A percentile compares a stretch with the other conserved stretches of the same genome.
phyloP scores from a whole-genome alignment of 2,797 vertebrate species.

The Gouania willdenowi region DNA sequence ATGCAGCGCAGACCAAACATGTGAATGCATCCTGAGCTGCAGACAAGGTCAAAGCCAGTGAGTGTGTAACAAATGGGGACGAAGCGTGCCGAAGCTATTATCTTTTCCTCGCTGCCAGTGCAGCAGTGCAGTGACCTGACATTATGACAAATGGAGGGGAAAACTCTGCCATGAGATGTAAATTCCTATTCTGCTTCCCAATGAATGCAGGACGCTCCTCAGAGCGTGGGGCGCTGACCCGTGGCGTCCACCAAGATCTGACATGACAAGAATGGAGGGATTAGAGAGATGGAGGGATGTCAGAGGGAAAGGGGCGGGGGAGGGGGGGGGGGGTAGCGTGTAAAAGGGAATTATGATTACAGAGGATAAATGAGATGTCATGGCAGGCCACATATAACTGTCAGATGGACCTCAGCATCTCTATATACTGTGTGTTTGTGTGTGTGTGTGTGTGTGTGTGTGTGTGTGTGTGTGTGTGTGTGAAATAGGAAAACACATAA shows the following conservation, averaged over 20 bases:
- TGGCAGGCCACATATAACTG: constrained; percentile 79
- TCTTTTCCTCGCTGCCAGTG: constrained; percentile 79
- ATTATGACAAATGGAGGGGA: constrained; percentile 95
- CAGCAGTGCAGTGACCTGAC: constrained; percentile 88
- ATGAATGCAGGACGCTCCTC: constrained; percentile 82
- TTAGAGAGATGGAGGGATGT: constrained; percentile 78
- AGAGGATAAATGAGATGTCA: constrained; percentile 85
- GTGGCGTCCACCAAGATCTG: constrained; percentile 83
- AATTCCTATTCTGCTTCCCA: constrained; percentile 82
- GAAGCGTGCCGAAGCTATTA: constrained; percentile 79
- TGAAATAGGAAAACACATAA: too few relatives aligned
- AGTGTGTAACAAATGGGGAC: constrained; percentile 87
- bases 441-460: background rate
- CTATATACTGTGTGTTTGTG: background rate
- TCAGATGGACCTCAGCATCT: constrained; percentile 72
- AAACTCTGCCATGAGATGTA: constrained; percentile 87
- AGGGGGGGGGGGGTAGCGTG: constrained; percentile 77
- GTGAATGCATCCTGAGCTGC: constrained; percentile 72
- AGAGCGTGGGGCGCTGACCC: constrained; percentile 84
- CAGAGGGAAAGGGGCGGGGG: constrained; percentile 12
- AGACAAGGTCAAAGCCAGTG: constrained; percentile 88
- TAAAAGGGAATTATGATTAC: constrained; percentile 91
- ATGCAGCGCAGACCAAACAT: constrained; percentile 48
- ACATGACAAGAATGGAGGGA: constrained; percentile 82
- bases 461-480: background rate